phyloP scores from a whole-genome alignment of 1,140 invertebrate genomes.

The Harlomillsia oculata region DNA sequence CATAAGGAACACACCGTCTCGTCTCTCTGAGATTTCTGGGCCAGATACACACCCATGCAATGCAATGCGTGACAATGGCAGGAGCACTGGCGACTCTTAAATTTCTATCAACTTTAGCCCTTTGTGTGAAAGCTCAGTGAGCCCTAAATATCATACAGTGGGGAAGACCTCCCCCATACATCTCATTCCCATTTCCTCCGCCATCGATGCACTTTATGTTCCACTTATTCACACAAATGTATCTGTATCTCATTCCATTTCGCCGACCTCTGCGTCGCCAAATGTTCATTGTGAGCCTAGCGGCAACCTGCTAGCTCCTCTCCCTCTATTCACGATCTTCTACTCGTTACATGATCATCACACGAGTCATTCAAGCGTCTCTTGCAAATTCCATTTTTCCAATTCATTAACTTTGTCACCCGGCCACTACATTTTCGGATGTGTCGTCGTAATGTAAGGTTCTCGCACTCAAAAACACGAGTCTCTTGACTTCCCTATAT shows the following conservation, averaged over 20 bases:
- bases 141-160: constrained; percentile 8
- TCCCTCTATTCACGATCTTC: neutral
- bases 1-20: too few relatives aligned
- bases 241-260: constrained; percentile 8
- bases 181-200: constrained; percentile 26
- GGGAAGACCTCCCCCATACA: neutral
- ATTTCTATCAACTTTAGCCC: constrained; percentile 4
- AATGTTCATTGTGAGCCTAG: too few relatives aligned
- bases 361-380: constrained; percentile 16
- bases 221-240: constrained; percentile 28
- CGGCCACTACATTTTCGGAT: constrained; percentile 19
- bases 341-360: constrained; percentile 26
- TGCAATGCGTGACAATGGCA: too few relatives aligned
- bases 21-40: too few relatives aligned
- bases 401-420: constrained; percentile 36
- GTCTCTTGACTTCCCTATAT: too few relatives aligned
- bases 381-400: constrained; percentile 34
- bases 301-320: too few relatives aligned
- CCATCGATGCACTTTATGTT: constrained; percentile 27
- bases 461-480: too few relatives aligned
- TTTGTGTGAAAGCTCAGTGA: constrained; percentile 13
- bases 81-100: constrained; percentile 7
- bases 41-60: too few relatives aligned
- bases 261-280: neutral
- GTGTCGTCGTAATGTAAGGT: too few relatives aligned